phyloP scores from a whole-genome alignment of 2,797 vertebrate species.

The Sparidentex hasta region DNA sequence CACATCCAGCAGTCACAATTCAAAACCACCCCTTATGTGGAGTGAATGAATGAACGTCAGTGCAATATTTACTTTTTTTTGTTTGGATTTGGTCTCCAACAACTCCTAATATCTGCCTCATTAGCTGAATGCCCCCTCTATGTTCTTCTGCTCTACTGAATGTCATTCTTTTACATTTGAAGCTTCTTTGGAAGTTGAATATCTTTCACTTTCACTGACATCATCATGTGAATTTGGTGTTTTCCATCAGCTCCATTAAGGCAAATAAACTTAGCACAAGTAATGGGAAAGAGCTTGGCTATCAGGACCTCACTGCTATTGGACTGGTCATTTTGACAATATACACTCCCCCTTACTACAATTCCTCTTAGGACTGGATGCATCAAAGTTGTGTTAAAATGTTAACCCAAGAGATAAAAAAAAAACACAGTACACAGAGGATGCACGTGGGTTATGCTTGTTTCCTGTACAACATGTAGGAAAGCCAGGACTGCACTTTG shows the following conservation, averaged over 20 bases:
- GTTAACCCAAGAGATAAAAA: slow-evolving; percentile 18
- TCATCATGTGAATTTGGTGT: background rate
- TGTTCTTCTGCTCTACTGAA: no score
- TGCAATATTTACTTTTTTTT: background rate
- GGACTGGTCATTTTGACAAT: background rate
- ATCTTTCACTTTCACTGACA: no score
- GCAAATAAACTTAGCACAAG: background rate
- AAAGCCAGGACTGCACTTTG: slow-evolving; percentile 14
- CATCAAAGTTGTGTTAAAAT: slow-evolving; percentile 31
- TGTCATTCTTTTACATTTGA: no score
- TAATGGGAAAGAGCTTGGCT: background rate
- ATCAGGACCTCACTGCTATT: background rate
- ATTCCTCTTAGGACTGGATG: slow-evolving; percentile 5
- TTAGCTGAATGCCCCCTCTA: background rate
- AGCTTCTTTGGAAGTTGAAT: no score
- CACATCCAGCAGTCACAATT: background rate
- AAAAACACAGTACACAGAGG: background rate
- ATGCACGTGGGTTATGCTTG: slow-evolving; percentile 1
- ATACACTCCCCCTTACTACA: background rate
- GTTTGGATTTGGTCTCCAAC: background rate
- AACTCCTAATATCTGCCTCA: background rate
- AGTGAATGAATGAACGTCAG: background rate
- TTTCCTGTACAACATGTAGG: slow-evolving; percentile 16
- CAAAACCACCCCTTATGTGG: no score
- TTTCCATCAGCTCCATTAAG: background rate